phyloP scores from a whole-genome alignment of 2,113 vertebrate genomes.

The Xiphophorus maculatus region DNA sequence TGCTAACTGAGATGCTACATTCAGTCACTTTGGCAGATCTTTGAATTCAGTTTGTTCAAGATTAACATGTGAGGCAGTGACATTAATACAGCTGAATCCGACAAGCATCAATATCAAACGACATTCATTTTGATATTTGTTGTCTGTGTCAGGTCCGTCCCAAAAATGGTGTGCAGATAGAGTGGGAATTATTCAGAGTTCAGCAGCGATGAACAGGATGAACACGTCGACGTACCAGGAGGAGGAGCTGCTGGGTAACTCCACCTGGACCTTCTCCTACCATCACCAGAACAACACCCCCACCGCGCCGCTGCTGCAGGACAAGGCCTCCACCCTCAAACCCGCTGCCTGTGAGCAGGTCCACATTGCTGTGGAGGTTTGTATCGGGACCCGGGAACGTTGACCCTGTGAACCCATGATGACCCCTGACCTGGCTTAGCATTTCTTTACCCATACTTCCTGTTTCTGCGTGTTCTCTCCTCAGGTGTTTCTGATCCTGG shows the following conservation, averaged over 20 bases:
- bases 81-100: not conserved
- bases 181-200: slow-evolving; percentile 33
- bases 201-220: slow-evolving; percentile 61
- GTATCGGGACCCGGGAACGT: not conserved
- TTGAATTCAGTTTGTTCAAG: not conserved
- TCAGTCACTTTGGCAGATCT: not conserved
- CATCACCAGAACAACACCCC: slow-evolving; percentile 59
- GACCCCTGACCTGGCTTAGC: not conserved
- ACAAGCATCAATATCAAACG: not conserved
- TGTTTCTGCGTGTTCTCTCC: not conserved
- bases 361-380: slow-evolving; percentile 82
- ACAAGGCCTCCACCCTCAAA: slow-evolving; percentile 52
- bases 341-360: slow-evolving; percentile 84
- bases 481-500: slow-evolving; percentile 88
- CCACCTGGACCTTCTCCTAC: slow-evolving; percentile 45
- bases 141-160: slow-evolving; percentile 22
- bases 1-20: not conserved
- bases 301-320: slow-evolving; percentile 26
- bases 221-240: slow-evolving; percentile 33
- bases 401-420: not conserved
- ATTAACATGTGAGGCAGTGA: not conserved
- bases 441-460: not conserved
- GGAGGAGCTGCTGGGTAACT: slow-evolving; percentile 53
- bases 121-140: slow-evolving; percentile 1
- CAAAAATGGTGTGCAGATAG: slow-evolving; percentile 24